phyloP scores from a whole-genome alignment of 2,113 vertebrate genomes.

The Brachyhypopomus gauderio region DNA sequence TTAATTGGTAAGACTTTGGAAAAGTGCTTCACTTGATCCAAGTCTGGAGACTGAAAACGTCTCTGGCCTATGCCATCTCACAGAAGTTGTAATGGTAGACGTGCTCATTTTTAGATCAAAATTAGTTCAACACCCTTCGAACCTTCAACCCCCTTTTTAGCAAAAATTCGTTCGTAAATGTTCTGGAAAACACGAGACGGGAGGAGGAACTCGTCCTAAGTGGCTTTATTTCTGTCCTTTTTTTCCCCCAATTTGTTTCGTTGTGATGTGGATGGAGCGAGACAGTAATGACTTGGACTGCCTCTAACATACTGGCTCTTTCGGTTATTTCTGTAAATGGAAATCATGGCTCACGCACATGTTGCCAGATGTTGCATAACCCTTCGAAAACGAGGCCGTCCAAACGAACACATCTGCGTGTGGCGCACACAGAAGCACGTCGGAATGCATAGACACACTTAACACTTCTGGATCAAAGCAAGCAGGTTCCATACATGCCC shows the following conservation, averaged over 20 bases:
- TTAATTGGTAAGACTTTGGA: neutral
- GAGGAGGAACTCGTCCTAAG: no score
- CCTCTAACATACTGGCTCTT: neutral
- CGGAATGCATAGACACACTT: no score
- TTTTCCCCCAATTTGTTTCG: no score
- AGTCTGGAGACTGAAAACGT: neutral
- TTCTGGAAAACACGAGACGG: no score
- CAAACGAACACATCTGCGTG: conserved; percentile 52
- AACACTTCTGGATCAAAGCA: no score
- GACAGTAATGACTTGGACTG: neutral
- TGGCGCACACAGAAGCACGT: neutral
- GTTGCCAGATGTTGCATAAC: conserved; percentile 66
- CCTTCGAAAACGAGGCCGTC: conserved; percentile 55
- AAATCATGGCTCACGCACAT: conserved; percentile 37
- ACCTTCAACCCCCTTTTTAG: no score
- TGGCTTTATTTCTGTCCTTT: no score
- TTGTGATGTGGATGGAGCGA: conserved; percentile 4
- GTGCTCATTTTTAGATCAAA: neutral
- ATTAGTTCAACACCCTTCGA: neutral
- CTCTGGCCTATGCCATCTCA: neutral
- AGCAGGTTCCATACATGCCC: neutral
- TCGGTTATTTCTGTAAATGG: conserved; percentile 14
- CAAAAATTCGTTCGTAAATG: no score
- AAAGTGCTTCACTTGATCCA: neutral
- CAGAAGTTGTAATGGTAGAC: neutral